Evolutionary conservation across 2,888 invertebrate species (phyloP).

Genomic region (Strigamia maritima): DNA sequence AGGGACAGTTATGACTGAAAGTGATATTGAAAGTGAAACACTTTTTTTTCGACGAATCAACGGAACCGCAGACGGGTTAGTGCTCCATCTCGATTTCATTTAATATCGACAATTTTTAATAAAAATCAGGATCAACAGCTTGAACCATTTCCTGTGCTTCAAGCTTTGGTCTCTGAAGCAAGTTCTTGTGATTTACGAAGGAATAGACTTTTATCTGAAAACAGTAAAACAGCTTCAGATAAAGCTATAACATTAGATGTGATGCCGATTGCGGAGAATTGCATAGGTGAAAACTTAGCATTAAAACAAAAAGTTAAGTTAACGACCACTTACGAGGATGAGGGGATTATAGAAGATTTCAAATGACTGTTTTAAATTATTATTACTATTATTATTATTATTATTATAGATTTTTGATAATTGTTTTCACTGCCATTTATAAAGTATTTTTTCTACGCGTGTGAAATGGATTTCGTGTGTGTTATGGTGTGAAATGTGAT

Average conservation of each 20-base stretch:
- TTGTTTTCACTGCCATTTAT: neutral
- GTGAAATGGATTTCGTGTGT: neutral
- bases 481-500: neutral
- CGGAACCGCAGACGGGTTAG: conserved; percentile 36
- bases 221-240: neutral
- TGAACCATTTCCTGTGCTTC: conserved; percentile 37
- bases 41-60: neutral
- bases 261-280: neutral
- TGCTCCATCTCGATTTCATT: conserved; percentile 34
- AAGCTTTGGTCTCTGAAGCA: conserved; percentile 1
- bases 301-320: neutral
- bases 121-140: neutral
- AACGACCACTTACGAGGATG: neutral
- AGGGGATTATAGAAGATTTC: conserved; percentile 13
- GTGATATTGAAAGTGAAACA: conserved; percentile 37
- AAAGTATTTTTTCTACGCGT: neutral
- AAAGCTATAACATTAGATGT: neutral
- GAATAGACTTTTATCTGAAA: neutral
- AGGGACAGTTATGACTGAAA: conserved; percentile 40
- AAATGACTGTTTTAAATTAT: neutral
- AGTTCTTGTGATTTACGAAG: neutral
- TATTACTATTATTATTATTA: neutral
- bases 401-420: neutral
- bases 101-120: neutral
- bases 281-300: neutral